Base-by-base conservation (phyloP, 2,888 invertebrate genomes). In the Melanchra persicariae region DNA sequence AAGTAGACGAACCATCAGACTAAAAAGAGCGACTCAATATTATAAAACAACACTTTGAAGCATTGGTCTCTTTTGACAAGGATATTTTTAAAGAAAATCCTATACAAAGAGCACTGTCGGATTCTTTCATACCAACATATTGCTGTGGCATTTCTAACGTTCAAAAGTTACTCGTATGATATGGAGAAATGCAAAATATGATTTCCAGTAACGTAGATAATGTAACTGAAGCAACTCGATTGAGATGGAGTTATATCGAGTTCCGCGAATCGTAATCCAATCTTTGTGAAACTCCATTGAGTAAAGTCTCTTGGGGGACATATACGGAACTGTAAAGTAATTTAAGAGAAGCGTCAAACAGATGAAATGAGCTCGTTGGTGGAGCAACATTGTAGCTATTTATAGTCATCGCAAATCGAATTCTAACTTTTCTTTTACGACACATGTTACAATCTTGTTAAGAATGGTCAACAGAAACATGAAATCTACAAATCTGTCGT, bases 251-350 rank as follows among this genome's bases (percentile, higher is more conserved):
- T 69, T 75, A 69, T 68, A 76, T 85, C 72, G 66, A 69, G 68
- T 82, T 71, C 63, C 47, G 24, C 24, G 40, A 79, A 72, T 72
- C 73, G 71, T 75, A 83, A 85, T 80, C 71, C 51, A 81, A 84
- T 83, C 74, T 71, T 72, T 59, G 65, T 67, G 71, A 70, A 74
- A 70, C 40, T 72, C 66, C 26, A 71, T 74, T 54, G 60, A 67
- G 62, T 58, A 26, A 62, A 73, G 24, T 66, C 70, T 61, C 66
- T 45, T 58, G 62, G 55, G 68, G 37, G 62, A 60, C 12, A 47
- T 69, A 57, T 43, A 58, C 40, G 59, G 57, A 22, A 60, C 52
- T 57, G 65, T 80, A 66, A 85, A 77, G 60, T 60, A 85, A 75
- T 77, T 76, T 74, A 69, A 68, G 57, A 9, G 58, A 76, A 59